phyloP scores from a whole-genome alignment of 2,797 vertebrate species.

The Spinus pinus region DNA sequence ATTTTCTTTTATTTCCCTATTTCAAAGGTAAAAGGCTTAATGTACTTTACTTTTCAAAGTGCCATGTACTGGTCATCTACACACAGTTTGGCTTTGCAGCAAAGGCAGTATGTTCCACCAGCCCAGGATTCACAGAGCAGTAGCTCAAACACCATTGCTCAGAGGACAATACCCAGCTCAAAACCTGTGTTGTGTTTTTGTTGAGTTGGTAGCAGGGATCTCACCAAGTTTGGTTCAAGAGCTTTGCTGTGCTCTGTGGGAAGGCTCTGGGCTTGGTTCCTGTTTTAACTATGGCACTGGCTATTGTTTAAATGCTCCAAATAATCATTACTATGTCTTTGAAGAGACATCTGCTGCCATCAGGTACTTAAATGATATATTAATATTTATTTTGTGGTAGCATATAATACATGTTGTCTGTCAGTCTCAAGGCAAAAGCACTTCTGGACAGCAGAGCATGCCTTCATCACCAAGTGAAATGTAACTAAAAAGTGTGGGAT shows the following conservation, averaged over 20 bases:
- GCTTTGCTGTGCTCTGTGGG: background rate
- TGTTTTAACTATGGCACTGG: background rate
- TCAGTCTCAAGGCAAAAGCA: background rate
- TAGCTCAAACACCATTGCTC: background rate
- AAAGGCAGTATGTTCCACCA: background rate
- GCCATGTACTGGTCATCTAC: background rate
- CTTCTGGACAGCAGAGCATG: background rate
- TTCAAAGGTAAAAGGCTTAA: background rate
- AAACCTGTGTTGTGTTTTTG: background rate
- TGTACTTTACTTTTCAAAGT: background rate
- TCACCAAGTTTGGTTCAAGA: background rate
- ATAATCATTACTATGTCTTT: background rate
- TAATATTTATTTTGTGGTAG: background rate
- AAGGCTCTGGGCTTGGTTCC: background rate
- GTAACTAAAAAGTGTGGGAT: background rate
- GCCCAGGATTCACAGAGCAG: background rate
- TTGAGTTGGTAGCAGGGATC: background rate
- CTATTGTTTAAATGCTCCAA: background rate
- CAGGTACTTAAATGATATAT: background rate
- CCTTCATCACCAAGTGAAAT: background rate
- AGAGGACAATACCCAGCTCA: background rate
- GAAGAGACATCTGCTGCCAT: background rate
- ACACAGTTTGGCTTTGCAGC: background rate
- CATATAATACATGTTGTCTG: background rate
- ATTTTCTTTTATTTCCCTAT: background rate